A percentile compares a stretch with the other conserved stretches of the same genome.
phyloP scores from a whole-genome alignment of 1,140 invertebrate species.

The Diabrotica undecimpunctata region DNA sequence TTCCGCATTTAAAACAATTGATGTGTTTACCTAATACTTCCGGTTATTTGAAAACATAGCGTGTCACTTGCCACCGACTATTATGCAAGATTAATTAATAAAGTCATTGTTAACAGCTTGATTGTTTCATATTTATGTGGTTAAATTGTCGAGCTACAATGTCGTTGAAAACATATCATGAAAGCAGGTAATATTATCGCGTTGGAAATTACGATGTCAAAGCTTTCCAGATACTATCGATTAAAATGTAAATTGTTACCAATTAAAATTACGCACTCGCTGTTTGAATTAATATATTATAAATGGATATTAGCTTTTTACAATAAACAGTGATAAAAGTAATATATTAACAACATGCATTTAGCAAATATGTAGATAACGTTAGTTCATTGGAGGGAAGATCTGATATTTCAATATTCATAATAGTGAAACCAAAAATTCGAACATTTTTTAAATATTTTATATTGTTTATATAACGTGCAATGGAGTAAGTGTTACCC shows the following conservation, averaged over 20 bases:
- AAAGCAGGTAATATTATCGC: background rate
- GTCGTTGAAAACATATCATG: constrained; percentile 2
- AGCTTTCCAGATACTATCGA: background rate
- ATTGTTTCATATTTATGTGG: constrained; percentile 1
- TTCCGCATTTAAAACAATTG: background rate
- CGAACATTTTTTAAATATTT: too few species aligned
- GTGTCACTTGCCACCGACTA: background rate
- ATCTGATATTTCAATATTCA: too few species aligned
- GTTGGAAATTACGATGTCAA: background rate
- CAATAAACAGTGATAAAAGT: too few species aligned
- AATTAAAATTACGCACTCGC: background rate
- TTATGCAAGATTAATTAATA: constrained; percentile 3
- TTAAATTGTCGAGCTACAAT: constrained; percentile 3
- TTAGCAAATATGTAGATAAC: too few species aligned
- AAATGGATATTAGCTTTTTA: too few species aligned
- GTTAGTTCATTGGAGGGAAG: too few species aligned
- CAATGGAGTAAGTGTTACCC: too few species aligned
- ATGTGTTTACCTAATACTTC: background rate
- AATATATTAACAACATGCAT: too few species aligned
- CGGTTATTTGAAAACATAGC: background rate
- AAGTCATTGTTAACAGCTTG: constrained; percentile 2
- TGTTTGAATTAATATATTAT: too few species aligned
- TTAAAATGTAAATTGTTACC: background rate
- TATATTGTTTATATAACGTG: too few species aligned
- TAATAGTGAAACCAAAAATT: too few species aligned